Conservation (phyloP, 2,797 vertebrate genomes). For the Rhinoraja longicauda region DNA sequence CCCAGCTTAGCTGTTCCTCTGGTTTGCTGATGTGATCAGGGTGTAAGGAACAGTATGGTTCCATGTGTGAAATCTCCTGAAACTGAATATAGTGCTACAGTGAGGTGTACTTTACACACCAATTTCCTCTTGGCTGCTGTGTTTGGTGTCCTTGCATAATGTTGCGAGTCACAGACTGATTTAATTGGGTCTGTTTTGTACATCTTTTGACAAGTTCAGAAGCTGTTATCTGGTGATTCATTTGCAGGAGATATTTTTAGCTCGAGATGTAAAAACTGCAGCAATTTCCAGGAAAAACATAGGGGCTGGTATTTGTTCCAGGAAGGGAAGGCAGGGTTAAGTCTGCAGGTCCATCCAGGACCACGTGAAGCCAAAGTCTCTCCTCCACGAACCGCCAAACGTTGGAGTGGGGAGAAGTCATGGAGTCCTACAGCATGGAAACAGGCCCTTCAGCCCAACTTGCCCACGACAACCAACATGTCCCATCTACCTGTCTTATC, state of each 20-base stretch:
- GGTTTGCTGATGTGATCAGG: not conserved
- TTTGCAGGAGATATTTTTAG: not conserved
- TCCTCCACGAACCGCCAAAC: too few relatives aligned
- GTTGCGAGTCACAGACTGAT: too few relatives aligned
- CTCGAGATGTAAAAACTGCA: not conserved
- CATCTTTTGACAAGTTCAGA: not conserved
- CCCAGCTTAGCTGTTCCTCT: not conserved
- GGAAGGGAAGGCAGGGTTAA: too few relatives aligned
- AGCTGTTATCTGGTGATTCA: not conserved
- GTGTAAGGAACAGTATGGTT: not conserved
- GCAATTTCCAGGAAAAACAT: not conserved
- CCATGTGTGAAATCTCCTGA: not conserved
- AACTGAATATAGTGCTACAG: not conserved
- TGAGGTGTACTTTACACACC: not conserved
- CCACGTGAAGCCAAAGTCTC: too few relatives aligned
- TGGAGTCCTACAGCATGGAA: too few relatives aligned
- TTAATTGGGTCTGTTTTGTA: not conserved
- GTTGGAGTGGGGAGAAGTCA: too few relatives aligned
- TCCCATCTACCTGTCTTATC: too few relatives aligned
- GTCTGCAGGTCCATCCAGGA: too few relatives aligned
- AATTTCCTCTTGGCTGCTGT: not conserved
- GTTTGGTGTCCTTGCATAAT: not conserved
- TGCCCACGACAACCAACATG: too few relatives aligned
- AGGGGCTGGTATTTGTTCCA: too few relatives aligned
- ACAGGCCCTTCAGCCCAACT: too few relatives aligned